Evolutionary conservation across 64 coral and sea anemone genomes (phyloP).

Genomic region (Pocillopora verrucosa): DNA sequence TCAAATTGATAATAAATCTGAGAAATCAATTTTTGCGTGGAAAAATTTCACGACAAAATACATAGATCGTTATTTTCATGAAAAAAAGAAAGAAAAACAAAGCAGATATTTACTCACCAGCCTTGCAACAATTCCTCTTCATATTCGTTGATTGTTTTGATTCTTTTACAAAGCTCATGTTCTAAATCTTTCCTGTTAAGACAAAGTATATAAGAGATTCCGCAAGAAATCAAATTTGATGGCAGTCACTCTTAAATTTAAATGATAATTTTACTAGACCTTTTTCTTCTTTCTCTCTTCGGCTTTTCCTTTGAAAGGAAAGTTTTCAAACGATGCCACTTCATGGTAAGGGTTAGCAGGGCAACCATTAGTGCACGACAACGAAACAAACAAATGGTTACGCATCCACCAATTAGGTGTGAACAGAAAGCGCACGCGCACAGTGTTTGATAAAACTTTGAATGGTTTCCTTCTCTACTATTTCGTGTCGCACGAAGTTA

Average conservation of each 20-base stretch:
- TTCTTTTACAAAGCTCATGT: not conserved
- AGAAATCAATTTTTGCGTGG: too few relatives aligned
- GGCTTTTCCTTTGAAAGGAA: not conserved
- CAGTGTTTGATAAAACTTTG: too few relatives aligned
- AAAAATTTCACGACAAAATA: too few relatives aligned
- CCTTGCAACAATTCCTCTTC: not conserved
- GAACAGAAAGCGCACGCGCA: too few relatives aligned
- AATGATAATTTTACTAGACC: not conserved
- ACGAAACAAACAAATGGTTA: not conserved
- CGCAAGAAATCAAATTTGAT: not conserved
- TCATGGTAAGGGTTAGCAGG: not conserved
- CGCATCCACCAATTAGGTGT: not conserved
- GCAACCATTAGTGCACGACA: not conserved
- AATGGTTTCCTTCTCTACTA: too few relatives aligned
- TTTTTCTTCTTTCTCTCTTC: not conserved
- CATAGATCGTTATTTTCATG: not conserved
- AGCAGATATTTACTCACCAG: not conserved
- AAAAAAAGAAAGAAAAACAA: not conserved
- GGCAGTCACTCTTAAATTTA: not conserved
- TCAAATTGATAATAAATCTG: too few relatives aligned
- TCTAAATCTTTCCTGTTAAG: slow-evolving; percentile 4
- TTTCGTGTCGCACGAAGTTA: too few relatives aligned
- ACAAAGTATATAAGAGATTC: not conserved
- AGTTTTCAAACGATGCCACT: not conserved
- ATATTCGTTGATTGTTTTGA: not conserved